Evolutionary conservation across 64 coral and sea anemone species (phyloP).

Genomic region (Stylophora pistillata): DNA sequence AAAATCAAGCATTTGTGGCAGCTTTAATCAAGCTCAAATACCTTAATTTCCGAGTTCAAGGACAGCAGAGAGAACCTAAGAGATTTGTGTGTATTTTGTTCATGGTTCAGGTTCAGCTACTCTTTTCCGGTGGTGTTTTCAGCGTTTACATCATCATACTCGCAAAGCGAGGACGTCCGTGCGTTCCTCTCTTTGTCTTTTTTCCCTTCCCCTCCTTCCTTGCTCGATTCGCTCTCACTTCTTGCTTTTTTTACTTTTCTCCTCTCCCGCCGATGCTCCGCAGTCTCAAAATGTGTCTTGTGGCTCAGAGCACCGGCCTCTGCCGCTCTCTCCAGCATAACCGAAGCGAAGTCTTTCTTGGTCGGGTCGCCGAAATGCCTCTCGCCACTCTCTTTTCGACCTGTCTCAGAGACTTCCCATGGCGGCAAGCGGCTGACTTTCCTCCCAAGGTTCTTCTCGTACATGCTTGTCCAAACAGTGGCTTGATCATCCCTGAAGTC

Average conservation of each 20-base stretch:
- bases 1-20: neutral
- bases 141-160: neutral
- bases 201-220: neutral
- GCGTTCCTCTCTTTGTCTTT: neutral
- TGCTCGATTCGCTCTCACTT: neutral
- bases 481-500: conserved; percentile 86
- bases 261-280: conserved; percentile 20
- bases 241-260: conserved; percentile 17
- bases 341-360: conserved; percentile 66
- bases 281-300: conserved; percentile 54
- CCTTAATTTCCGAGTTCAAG: neutral
- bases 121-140: neutral
- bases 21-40: neutral
- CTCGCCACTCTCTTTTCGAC: conserved; percentile 27
- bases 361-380: conserved; percentile 8
- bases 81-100: neutral
- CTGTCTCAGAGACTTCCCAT: conserved; percentile 55
- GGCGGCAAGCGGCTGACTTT: conserved; percentile 84
- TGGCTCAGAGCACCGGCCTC: conserved; percentile 31
- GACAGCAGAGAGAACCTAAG: neutral
- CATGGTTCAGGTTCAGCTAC: neutral
- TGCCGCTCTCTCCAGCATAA: conserved; percentile 65
- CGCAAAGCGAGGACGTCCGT: neutral
- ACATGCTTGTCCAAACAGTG: conserved; percentile 88
- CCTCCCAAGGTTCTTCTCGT: conserved; percentile 89